These are phyloP conservation scores for Cephus cinctus DNA, from an alignment of 1,140 invertebrate species.

Conservation along the genomic window DNA sequence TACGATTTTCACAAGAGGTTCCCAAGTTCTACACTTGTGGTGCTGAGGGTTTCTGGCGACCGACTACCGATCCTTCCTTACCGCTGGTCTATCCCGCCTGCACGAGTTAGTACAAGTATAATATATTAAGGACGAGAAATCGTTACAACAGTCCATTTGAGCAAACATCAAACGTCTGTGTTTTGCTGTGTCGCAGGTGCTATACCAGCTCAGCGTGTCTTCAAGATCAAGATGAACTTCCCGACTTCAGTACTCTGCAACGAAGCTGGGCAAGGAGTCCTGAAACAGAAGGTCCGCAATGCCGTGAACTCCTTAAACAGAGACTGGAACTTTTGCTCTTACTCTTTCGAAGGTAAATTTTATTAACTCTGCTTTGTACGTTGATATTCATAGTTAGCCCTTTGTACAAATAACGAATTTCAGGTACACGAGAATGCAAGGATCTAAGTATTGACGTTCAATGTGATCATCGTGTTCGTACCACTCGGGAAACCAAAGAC, in stretches of 20 bases:
- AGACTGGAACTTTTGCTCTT: slow-evolving; percentile 93
- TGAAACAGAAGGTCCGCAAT: slow-evolving; percentile 82
- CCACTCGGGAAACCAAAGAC: slow-evolving; percentile 50
- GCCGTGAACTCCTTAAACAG: slow-evolving; percentile 87
- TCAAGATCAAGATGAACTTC: slow-evolving; percentile 91
- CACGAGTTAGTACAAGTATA: slow-evolving; percentile 65
- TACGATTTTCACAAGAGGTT: slow-evolving; percentile 86
- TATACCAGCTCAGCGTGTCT: slow-evolving; percentile 85
- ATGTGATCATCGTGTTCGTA: slow-evolving; percentile 72
- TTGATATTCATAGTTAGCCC: slow-evolving; percentile 37
- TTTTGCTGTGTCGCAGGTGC: slow-evolving; percentile 57
- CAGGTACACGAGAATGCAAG: slow-evolving; percentile 74
- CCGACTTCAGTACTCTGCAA: slow-evolving; percentile 91
- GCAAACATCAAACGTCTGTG: neutral
- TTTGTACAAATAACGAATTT: slow-evolving; percentile 19
- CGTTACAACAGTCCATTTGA: too few relatives aligned
- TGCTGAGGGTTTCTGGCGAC: slow-evolving; percentile 94
- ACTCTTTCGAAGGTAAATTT: slow-evolving; percentile 72
- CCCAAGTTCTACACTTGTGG: slow-evolving; percentile 96
- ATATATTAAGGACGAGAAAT: too few relatives aligned
- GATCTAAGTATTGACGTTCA: slow-evolving; percentile 86
- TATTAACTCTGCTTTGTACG: slow-evolving; percentile 5
- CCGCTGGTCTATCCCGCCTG: slow-evolving; percentile 88
- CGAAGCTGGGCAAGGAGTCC: slow-evolving; percentile 87
- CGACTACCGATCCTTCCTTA: slow-evolving; percentile 74